Base-by-base conservation (phyloP, 1,140 invertebrate genomes). In the Musca vetustissima region DNA sequence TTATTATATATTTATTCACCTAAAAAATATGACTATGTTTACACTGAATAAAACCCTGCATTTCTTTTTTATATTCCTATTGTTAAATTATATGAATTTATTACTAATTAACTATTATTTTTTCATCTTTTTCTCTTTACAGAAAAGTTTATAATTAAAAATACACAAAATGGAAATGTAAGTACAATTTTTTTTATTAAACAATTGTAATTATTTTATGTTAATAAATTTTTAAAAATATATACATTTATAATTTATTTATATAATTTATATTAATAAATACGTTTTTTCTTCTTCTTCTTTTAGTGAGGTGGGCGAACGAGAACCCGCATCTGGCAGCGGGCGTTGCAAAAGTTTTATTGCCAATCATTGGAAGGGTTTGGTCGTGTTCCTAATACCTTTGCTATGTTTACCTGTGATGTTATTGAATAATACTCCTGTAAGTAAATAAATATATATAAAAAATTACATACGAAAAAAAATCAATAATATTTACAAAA, bases 351-450 rank as follows among this genome's bases (percentile, higher is more conserved):
- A 70, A 22, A 71, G 71, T 25, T 79, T 82, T 72, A 67, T 77
- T 47, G 72, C 19, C 25, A 76, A 75, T 47, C 90, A 90, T 72
- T 91, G 89, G 89, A 88, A 86, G 74, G 86, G 87, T 4, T 72
- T 89, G 0, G 77, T 90, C 8, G 85, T 89, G 17, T 84, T 90
- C 22, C 17, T 89, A 22, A 87, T 88, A 74, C 89, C 89, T 1
- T 65, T 90, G 9, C 43, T 89, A 21, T 80, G 89, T 55, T 75
- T 89, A 61, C 89, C 89, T 8, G 77, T 90, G 55, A 85, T 89
- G 22, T 83, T 89, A 4, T 47, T 85, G 4, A 85, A 87, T 71
- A 75, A 86, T 67, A 81, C 75, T 57, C 78, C 81, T 73, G 88
- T 89, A 79, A 77, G 75, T 72, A 21, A 57, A 64, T 1, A 4